phyloP scores from a whole-genome alignment of 2,888 invertebrate species.

The Melieria crassipennis region DNA sequence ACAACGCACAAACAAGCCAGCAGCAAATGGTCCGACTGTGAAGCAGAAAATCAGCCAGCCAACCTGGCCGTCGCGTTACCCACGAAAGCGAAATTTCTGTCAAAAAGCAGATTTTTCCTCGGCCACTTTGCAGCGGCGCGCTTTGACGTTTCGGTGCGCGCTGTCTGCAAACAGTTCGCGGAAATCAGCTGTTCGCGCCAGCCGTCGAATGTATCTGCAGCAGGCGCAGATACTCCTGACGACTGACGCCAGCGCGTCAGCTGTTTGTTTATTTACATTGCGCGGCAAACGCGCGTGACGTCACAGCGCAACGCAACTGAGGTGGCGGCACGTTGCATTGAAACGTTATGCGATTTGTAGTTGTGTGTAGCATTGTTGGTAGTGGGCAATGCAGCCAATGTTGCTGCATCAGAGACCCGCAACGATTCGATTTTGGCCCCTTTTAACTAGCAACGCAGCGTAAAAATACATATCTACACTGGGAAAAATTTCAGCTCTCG shows the following conservation, averaged over 20 bases:
- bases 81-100: slow-evolving; percentile 7
- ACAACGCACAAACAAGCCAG: slow-evolving; percentile 6
- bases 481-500: no score
- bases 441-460: no score
- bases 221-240: no score
- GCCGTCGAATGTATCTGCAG: not conserved
- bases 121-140: slow-evolving; percentile 11
- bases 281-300: not conserved
- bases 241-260: slow-evolving; percentile 6
- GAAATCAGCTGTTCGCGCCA: slow-evolving; percentile 19
- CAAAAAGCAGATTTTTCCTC: slow-evolving; percentile 5
- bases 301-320: not conserved
- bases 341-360: no score
- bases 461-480: no score
- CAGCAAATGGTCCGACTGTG: not conserved
- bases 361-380: no score
- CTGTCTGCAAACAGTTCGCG: slow-evolving; percentile 4
- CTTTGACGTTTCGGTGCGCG: slow-evolving; percentile 8
- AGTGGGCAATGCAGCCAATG: no score
- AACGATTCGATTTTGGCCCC: no score
- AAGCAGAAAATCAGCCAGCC: not conserved
- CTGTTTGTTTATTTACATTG: slow-evolving; percentile 34
- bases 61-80: not conserved
- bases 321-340: not conserved
- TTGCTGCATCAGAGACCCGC: no score